Evolutionary conservation across 2,113 vertebrate genomes (phyloP), one percentile per base, ranked within the genome.

Genomic region (Phoenicopterus ruber): DNA sequence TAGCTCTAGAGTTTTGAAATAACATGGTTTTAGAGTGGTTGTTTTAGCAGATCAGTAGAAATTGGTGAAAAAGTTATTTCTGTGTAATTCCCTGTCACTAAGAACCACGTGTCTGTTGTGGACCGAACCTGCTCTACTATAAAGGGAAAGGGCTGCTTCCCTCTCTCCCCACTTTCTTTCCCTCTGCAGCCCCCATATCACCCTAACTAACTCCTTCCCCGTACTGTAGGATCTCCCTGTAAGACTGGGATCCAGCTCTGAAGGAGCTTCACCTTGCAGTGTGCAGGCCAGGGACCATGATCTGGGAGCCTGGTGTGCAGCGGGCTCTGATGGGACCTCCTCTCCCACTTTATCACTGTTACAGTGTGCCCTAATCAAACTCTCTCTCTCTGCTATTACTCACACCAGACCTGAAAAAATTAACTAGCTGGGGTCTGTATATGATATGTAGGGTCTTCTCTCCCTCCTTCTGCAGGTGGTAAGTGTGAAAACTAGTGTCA

Each of bases 181-280:
- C 13, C 36, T 58, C 20, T 1, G 2, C 11, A 32, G 8, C 1
- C 9, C 7, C 3, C 13, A 3, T 58, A 32, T 44, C 14, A 38
- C 22, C 6, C 9, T 7, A 55, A 9, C 19, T 42, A 47, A 10
- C 5, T 1, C 2, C 14, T 6, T 71, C 4, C 10, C 6, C 47
- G n/a, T 44, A 52, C 9, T 0, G 0, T 3, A 34, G 14, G 12
- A 25, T 76, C 34, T 72, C 34, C 9, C 26, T 54, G 5, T 67
- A 72, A 54, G 69, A 13, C 13, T 28, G 14, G 5, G 12, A 19
- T 81, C 22, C 3, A 2, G 9, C 24, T 36, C 24, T 58, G 52
- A 77, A 36, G n/a, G 14, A 58, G 17, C 31, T 84, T 44, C 34
- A 17, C 8, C 81, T 32, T 50, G 20, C 9, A 14, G 16, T 38